Evolutionary conservation across 2,888 invertebrate species (phyloP), one percentile per base, ranked within the genome.

Genomic region (Heteromyza rotundicornis): DNA sequence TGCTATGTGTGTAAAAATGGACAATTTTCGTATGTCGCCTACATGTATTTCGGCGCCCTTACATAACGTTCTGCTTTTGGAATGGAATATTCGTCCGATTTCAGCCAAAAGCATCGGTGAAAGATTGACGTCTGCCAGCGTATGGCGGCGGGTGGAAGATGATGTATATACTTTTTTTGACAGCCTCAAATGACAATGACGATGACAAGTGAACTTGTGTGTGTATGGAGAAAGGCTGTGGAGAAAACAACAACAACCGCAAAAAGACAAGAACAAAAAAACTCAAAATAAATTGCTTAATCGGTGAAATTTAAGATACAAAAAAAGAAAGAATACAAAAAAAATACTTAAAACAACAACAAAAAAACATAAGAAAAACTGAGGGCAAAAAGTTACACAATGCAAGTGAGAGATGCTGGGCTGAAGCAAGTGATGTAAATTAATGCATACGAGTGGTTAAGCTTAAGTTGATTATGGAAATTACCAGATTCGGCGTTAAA

Each of bases 241-340:
- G n/a, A n/a, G n/a, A n/a, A n/a, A n/a, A n/a, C n/a, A n/a, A n/a
- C n/a, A n/a, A n/a, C n/a, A n/a, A n/a, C n/a, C n/a, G n/a, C n/a
- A n/a, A n/a, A n/a, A n/a, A n/a, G n/a, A n/a, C n/a, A n/a, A n/a
- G n/a, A n/a, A n/a, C n/a, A n/a, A n/a, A 56, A 57, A 57, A 49
- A 50, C 35, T 50, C 51, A 35, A n/a, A n/a, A n/a, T 50, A 50
- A 57, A 57, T 50, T 27, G 19, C 36, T 57, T 36, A 16, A 56
- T 40, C 40, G 14, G 5, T 10, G n/a, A 27, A 40, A 14, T 40
- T 40, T 40, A n/a, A 40, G 40, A 7, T 27, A 27, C 27, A 27
- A 27, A 5, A 7, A 27, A 27, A 7, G 27, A 27, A 27, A 27
- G 10, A 27, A 27, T 10, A 27, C 5, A 5, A 27, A 27, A 27